Evolutionary conservation across 2,113 vertebrate species (phyloP).

Genomic region (Promerops cafer): DNA sequence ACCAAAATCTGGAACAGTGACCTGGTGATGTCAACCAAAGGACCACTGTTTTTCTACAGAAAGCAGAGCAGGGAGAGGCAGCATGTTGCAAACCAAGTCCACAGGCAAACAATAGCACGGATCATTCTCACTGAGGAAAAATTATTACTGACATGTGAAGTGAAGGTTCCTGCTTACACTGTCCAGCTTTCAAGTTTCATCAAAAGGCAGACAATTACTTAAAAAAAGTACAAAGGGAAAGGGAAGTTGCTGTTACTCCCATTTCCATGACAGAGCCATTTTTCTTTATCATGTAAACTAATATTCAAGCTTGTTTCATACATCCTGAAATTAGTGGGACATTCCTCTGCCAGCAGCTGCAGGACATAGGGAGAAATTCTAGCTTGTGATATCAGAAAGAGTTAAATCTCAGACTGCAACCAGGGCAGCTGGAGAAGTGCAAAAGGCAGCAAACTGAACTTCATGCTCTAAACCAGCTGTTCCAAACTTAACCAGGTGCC

Average conservation of each 20-base stretch:
- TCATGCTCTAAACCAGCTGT: slow-evolving; percentile 43
- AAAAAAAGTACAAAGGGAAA: not conserved
- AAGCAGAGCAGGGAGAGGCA: not conserved
- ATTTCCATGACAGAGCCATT: not conserved
- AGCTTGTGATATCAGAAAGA: not conserved
- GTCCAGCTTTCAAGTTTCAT: not conserved
- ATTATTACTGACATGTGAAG: not conserved
- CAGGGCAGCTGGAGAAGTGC: slow-evolving; percentile 40
- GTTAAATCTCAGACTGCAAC: slow-evolving; percentile 33
- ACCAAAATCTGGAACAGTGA: not conserved
- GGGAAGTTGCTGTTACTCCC: not conserved
- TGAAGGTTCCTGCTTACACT: not conserved
- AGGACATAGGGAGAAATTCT: not conserved
- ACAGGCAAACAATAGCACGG: not conserved
- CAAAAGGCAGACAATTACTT: not conserved
- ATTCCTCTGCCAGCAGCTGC: not conserved
- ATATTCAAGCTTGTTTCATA: not conserved
- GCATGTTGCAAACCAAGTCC: not conserved
- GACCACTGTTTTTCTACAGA: not conserved
- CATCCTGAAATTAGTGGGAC: not conserved
- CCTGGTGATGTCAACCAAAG: not conserved
- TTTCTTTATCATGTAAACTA: fast-evolving
- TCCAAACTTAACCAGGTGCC: slow-evolving; percentile 49
- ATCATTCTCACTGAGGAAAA: not conserved
- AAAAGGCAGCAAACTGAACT: slow-evolving; percentile 49